phyloP scores from a whole-genome alignment of 2,113 vertebrate species.

The Silurus meridionalis region DNA sequence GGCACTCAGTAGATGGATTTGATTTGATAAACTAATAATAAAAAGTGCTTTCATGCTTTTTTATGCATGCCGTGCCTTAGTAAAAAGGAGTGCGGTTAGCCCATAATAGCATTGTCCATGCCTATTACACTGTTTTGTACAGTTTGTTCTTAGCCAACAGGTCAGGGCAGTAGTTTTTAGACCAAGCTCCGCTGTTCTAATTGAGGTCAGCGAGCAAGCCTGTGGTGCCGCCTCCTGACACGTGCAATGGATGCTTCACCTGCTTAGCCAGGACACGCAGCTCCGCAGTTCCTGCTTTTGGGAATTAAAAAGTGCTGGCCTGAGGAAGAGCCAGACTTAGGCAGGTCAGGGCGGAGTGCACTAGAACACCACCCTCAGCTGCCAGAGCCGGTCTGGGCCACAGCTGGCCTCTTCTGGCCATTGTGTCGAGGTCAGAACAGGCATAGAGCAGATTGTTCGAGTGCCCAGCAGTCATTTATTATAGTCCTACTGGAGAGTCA shows the following conservation, averaged over 20 bases:
- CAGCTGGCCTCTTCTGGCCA: conserved; percentile 67
- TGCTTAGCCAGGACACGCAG: conserved; percentile 59
- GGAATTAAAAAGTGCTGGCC: conserved; percentile 73
- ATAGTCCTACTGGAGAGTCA: conserved; percentile 56
- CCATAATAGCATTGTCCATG: conserved; percentile 28
- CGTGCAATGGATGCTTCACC: conserved; percentile 70
- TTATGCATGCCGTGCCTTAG: conserved; percentile 15
- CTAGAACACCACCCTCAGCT: conserved; percentile 75
- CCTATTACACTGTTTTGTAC: conserved; percentile 49
- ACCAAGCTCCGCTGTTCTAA: conserved; percentile 67
- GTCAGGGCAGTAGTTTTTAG: conserved; percentile 61
- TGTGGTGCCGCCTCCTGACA: conserved; percentile 70
- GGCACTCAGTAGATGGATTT: background rate
- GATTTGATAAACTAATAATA: background rate
- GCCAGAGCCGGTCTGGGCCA: conserved; percentile 67
- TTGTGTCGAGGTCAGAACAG: conserved; percentile 72
- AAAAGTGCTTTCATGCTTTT: background rate
- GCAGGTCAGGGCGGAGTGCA: conserved; percentile 67
- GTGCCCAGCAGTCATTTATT: conserved; percentile 74
- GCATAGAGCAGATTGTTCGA: conserved; percentile 69
- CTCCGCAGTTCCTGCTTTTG: conserved; percentile 58
- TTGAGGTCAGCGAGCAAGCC: conserved; percentile 68
- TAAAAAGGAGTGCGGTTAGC: conserved; percentile 32
- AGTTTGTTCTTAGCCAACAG: conserved; percentile 54
- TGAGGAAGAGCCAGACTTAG: conserved; percentile 65